phyloP scores from a whole-genome alignment of 2,113 vertebrate species.

The Helogale parvula region DNA sequence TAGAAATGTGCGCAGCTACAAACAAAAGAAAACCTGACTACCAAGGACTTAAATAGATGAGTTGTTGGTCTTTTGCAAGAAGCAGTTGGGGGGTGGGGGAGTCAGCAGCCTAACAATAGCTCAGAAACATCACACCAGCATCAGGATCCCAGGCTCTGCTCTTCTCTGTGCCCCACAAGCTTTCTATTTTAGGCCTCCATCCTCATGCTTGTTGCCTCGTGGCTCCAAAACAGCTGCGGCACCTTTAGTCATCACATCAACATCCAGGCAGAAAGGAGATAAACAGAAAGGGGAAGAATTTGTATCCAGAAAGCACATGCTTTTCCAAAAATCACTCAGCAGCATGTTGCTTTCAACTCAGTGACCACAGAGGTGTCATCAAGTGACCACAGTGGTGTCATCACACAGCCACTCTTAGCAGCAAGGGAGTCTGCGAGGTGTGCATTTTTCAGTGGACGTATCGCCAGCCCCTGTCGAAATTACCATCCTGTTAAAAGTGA shows the following conservation, averaged over 20 bases:
- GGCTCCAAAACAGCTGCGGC: background rate
- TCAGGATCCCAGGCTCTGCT: background rate
- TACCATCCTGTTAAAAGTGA: background rate
- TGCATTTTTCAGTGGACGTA: background rate
- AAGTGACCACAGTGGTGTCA: background rate
- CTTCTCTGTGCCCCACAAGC: background rate
- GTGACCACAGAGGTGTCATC: background rate
- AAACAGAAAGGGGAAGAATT: background rate
- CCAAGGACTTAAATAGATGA: background rate
- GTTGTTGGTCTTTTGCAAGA: background rate
- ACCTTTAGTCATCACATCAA: background rate
- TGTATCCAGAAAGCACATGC: background rate
- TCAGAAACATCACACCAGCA: background rate
- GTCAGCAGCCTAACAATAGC: background rate
- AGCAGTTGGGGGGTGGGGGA: background rate
- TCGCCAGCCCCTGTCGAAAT: background rate
- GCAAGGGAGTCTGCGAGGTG: background rate
- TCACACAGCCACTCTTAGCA: background rate
- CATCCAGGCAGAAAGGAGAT: background rate
- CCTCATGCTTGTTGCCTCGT: background rate
- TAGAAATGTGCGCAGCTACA: constrained; percentile 22
- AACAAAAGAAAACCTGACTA: constrained; percentile 29
- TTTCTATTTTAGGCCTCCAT: background rate
- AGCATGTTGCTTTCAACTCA: background rate
- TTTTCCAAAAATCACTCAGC: background rate